phyloP scores from a whole-genome alignment of 1,140 invertebrate species.

The Panonychus citri region DNA sequence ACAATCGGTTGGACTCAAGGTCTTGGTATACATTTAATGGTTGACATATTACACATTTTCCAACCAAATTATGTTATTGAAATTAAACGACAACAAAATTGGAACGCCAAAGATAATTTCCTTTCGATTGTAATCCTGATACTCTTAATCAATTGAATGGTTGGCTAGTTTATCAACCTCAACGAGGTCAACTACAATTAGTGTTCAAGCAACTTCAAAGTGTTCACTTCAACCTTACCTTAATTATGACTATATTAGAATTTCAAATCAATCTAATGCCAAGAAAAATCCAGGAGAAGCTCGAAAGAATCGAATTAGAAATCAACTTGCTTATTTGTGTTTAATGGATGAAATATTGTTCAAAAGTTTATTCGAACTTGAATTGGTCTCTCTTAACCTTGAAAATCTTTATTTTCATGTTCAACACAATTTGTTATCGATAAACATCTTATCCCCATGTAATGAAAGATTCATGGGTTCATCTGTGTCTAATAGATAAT shows the following conservation, averaged over 20 bases:
- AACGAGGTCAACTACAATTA: no score
- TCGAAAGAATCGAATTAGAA: neutral
- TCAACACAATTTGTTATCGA: neutral
- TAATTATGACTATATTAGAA: neutral
- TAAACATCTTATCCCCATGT: neutral
- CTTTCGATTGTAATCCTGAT: neutral
- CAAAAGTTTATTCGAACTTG: neutral
- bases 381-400: neutral
- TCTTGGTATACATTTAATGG: slow-evolving; percentile 7
- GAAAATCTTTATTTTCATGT: slow-evolving; percentile 4
- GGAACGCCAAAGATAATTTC: neutral
- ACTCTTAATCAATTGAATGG: neutral
- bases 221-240: neutral
- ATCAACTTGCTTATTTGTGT: slow-evolving; percentile 1
- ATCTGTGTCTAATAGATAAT: slow-evolving; percentile 1
- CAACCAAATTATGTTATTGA: slow-evolving; percentile 8
- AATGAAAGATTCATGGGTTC: slow-evolving; percentile 8
- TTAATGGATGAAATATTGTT: neutral
- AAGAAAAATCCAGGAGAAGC: no score
- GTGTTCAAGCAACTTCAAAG: neutral
- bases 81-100: neutral
- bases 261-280: neutral
- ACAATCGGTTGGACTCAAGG: slow-evolving; percentile 10
- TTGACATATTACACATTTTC: slow-evolving; percentile 4
- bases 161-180: neutral